A percentile compares a stretch with the other conserved stretches of the same genome.
Evolutionary conservation across 2,113 vertebrate genomes (phyloP).

Genomic region (Eleginops maclovinus): DNA sequence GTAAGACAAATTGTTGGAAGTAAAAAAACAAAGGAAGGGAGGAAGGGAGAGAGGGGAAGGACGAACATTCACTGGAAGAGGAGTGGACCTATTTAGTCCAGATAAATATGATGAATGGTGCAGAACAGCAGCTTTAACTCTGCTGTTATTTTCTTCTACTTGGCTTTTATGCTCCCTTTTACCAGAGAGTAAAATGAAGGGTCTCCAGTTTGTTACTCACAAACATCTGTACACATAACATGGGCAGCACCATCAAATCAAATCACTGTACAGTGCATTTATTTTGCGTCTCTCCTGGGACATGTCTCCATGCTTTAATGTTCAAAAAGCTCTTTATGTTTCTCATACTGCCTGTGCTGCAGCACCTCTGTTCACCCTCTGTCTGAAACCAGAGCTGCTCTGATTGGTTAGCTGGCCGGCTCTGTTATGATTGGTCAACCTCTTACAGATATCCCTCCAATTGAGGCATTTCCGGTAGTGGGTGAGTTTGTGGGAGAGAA

Average conservation of each 20-base stretch:
- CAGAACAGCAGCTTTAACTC: slow-evolving; percentile 32
- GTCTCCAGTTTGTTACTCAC: slow-evolving; percentile 38
- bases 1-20: slow-evolving; percentile 61
- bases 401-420: too few species aligned
- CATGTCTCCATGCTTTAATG: too few species aligned
- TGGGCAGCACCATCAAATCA: neutral
- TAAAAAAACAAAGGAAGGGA: slow-evolving; percentile 31
- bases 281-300: too few species aligned
- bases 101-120: slow-evolving; percentile 74
- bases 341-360: too few species aligned
- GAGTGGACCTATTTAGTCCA: slow-evolving; percentile 35
- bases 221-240: slow-evolving; percentile 7
- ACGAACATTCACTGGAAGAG: slow-evolving; percentile 33
- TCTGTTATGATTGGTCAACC: too few species aligned
- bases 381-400: too few species aligned
- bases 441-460: too few species aligned
- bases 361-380: too few species aligned
- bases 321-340: too few species aligned
- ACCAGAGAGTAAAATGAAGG: slow-evolving; percentile 44
- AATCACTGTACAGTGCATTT: too few species aligned
- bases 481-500: too few species aligned
- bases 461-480: too few species aligned
- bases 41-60: slow-evolving; percentile 28
- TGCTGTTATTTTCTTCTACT: slow-evolving; percentile 61
- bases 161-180: slow-evolving; percentile 43